These are phyloP conservation scores for Pogonognathellus flavescens DNA, from an alignment of 1,140 invertebrate genomes.

Conservation along the genomic window DNA sequence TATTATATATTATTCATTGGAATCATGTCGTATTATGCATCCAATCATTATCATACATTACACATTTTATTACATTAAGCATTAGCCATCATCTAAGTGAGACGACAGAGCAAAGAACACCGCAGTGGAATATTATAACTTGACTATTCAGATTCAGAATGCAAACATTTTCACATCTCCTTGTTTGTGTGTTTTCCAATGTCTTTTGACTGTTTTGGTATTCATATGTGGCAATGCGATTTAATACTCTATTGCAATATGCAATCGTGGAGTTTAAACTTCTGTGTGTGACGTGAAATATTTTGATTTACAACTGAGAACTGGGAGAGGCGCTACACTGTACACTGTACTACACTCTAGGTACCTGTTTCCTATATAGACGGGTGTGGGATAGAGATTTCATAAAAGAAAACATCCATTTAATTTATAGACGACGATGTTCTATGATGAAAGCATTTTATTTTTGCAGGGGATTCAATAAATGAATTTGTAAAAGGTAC, in stretches of 20 bases:
- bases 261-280: too few species aligned
- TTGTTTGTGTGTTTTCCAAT: neutral
- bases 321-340: too few species aligned
- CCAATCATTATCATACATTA: slow-evolving; percentile 28
- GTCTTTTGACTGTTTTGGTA: neutral
- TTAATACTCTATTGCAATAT: neutral
- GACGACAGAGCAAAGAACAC: neutral
- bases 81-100: neutral
- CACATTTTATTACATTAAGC: slow-evolving; percentile 36
- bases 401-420: too few species aligned
- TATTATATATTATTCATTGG: neutral
- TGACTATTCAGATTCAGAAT: slow-evolving; percentile 20
- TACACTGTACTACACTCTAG: too few species aligned
- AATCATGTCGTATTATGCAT: slow-evolving; percentile 17
- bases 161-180: neutral
- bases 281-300: too few species aligned
- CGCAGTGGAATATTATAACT: slow-evolving; percentile 17
- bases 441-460: too few species aligned
- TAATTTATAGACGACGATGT: too few species aligned
- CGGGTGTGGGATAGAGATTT: too few species aligned
- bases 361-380: too few species aligned
- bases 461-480: too few species aligned
- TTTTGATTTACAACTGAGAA: too few species aligned
- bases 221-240: slow-evolving; percentile 14
- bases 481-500: too few species aligned